Conservation (phyloP, 2,797 vertebrate species). For the Melanotaenia nigrans region DNA sequence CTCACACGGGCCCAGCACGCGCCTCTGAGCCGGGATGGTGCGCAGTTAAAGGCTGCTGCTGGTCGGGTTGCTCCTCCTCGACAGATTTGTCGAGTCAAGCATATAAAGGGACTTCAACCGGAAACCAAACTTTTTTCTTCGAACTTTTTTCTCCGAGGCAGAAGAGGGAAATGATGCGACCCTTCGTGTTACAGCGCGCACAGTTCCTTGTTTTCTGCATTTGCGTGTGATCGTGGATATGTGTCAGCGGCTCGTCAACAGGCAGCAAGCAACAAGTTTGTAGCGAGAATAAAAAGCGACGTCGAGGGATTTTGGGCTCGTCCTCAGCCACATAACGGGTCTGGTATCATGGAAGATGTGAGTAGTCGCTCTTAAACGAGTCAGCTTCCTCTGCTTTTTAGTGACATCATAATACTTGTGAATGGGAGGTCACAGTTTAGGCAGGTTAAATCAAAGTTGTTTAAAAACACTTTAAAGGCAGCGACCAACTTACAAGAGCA, state of each 20-base stretch:
- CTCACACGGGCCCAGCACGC: no score
- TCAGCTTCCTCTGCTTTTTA: no score
- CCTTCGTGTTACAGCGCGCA: constrained; percentile 39
- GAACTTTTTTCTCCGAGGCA: constrained; percentile 55
- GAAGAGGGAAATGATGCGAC: constrained; percentile 67
- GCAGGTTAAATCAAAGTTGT: neutral
- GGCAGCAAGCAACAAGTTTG: constrained; percentile 43
- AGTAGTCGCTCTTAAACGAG: constrained; percentile 44
- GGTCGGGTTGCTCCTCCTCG: constrained; percentile 55
- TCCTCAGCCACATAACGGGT: constrained; percentile 64
- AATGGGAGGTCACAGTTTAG: neutral
- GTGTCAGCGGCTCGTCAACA: constrained; percentile 51
- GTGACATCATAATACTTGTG: no score
- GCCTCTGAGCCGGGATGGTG: neutral
- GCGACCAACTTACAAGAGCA: constrained; percentile 21
- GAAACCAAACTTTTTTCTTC: constrained; percentile 81
- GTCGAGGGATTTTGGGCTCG: constrained; percentile 56
- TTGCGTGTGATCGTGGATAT: constrained; percentile 61
- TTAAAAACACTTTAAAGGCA: constrained; percentile 11
- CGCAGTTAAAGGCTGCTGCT: neutral
- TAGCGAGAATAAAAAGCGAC: constrained; percentile 56
- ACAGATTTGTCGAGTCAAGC: constrained; percentile 43
- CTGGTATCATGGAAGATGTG: constrained; percentile 83
- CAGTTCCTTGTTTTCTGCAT: constrained; percentile 71
- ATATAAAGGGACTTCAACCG: constrained; percentile 72